Evolutionary conservation across 2,797 vertebrate genomes (phyloP).

Genomic region (Carapus acus): DNA sequence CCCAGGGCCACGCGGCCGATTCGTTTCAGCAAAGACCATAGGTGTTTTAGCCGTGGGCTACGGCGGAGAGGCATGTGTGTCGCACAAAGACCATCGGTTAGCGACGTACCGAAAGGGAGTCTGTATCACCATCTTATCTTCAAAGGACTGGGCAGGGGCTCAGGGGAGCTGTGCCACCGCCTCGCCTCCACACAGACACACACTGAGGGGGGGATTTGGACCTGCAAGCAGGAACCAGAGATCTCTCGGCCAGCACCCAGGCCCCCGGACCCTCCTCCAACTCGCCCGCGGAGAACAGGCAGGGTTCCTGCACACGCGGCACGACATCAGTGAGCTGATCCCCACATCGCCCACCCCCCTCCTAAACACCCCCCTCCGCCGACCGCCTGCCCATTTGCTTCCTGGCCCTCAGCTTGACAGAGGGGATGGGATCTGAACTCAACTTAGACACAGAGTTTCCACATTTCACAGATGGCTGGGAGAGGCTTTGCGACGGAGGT

Average conservation of each 20-base stretch:
- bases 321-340: conserved; percentile 72
- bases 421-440: conserved; percentile 75
- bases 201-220: conserved; percentile 72
- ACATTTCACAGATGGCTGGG: conserved; percentile 81
- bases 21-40: conserved; percentile 69
- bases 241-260: conserved; percentile 71
- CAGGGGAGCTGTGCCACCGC: conserved; percentile 69
- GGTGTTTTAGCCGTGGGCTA: conserved; percentile 69
- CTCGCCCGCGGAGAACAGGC: conserved; percentile 72
- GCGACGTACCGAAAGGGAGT: conserved; percentile 72
- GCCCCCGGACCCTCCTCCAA: conserved; percentile 74
- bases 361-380: conserved; percentile 38
- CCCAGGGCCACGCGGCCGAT: conserved; percentile 55
- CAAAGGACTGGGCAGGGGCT: conserved; percentile 76
- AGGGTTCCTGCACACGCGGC: conserved; percentile 73
- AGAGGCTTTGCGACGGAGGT: conserved; percentile 73
- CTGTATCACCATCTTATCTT: conserved; percentile 79
- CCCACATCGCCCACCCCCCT: conserved; percentile 15
- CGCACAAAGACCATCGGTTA: conserved; percentile 71
- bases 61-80: conserved; percentile 64
- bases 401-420: conserved; percentile 68
- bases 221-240: conserved; percentile 70
- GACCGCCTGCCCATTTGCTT: conserved; percentile 68
- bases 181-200: conserved; percentile 68
- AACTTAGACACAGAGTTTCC: conserved; percentile 80